Percentiles rank a stretch among this genome's conserved stretches.
These are phyloP conservation scores for Alethe diademata DNA, from an alignment of 2,113 vertebrate genomes.

Conservation along the genomic window DNA sequence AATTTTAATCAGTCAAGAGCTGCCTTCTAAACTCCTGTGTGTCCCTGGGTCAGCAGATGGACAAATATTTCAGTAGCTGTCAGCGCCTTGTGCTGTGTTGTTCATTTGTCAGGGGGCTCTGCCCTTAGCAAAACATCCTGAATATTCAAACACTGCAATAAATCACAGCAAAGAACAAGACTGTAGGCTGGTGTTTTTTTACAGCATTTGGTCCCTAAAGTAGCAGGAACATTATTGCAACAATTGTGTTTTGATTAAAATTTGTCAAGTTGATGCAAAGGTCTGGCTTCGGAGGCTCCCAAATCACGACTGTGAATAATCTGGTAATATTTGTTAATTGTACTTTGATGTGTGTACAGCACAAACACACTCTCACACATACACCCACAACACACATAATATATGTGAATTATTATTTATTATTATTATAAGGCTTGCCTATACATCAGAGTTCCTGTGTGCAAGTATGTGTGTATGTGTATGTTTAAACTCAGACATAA, in stretches of 20 bases:
- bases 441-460: not conserved
- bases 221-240: not conserved
- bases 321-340: not conserved
- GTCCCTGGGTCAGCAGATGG: not conserved
- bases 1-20: not conserved
- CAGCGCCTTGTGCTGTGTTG: rapidly evolving
- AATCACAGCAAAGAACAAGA: not conserved
- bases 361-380: not conserved
- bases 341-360: not conserved
- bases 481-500: not conserved
- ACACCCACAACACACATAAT: not conserved
- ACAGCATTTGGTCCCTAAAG: not conserved
- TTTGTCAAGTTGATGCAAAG: not conserved
- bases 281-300: not conserved
- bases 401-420: not conserved
- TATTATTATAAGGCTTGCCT: not conserved
- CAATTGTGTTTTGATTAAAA: not conserved
- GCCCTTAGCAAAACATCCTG: not conserved
- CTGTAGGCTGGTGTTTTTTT: not conserved
- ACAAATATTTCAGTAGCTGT: not conserved
- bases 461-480: not conserved
- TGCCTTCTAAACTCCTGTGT: not conserved
- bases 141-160: not conserved
- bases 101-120: not conserved
- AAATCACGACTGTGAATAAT: not conserved